Conservation (phyloP, 2,797 vertebrate species). For the Chelonia mydas region DNA sequence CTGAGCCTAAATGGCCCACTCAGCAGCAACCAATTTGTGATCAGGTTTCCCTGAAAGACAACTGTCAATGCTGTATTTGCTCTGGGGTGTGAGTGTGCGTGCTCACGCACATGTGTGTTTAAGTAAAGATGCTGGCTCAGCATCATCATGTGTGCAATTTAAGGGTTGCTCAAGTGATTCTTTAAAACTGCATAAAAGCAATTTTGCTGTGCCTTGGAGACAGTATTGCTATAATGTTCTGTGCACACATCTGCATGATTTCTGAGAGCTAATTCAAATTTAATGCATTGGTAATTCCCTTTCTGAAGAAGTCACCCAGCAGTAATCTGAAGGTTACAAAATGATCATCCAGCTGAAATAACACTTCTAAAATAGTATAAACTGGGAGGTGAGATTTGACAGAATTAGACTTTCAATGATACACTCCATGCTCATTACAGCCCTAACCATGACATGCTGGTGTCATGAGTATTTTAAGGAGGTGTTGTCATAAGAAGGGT, state of each 20-base stretch:
- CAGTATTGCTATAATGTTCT: conserved; percentile 77
- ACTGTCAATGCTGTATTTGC: conserved; percentile 68
- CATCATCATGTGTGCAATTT: conserved; percentile 80
- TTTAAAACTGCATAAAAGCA: conserved; percentile 84
- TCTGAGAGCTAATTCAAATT: conserved; percentile 85
- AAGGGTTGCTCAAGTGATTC: conserved; percentile 83
- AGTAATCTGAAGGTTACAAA: conserved; percentile 83
- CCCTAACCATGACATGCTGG: conserved; percentile 37
- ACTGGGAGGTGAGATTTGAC: conserved; percentile 58
- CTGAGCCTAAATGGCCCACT: conserved; percentile 73
- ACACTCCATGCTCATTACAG: conserved; percentile 56
- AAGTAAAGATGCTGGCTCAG: conserved; percentile 80
- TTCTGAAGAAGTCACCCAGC: conserved; percentile 77
- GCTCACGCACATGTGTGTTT: neutral
- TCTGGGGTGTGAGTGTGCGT: neutral
- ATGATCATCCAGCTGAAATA: conserved; percentile 81
- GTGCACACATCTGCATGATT: conserved; percentile 85
- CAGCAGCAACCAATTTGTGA: conserved; percentile 66
- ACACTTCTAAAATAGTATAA: conserved; percentile 75
- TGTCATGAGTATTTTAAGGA: conserved; percentile 68
- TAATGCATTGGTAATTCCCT: conserved; percentile 85
- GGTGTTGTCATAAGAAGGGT: conserved; percentile 10
- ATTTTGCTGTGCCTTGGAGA: conserved; percentile 81
- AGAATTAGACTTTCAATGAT: conserved; percentile 72
- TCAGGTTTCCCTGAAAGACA: conserved; percentile 76